Conservation (phyloP, 92 coral and sea anemone species). For the Muricea muricata region DNA sequence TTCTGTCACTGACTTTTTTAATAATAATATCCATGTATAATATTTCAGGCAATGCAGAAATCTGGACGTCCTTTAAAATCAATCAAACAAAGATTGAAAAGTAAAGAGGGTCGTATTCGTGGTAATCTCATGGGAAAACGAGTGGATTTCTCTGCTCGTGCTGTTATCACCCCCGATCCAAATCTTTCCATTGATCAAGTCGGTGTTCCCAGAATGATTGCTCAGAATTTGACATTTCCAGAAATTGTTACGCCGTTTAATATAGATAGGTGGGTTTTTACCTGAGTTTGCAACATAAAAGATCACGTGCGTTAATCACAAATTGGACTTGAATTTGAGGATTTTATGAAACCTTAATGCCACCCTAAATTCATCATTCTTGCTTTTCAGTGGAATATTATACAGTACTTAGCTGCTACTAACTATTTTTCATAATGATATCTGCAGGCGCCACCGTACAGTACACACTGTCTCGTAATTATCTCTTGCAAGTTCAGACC, state of each 20-base stretch:
- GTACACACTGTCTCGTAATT: too few species aligned
- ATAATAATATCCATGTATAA: background rate
- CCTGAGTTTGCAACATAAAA: background rate
- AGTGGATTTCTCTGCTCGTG: conserved; percentile 99
- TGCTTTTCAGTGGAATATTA: too few species aligned
- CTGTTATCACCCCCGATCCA: conserved; percentile 99
- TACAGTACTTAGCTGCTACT: too few species aligned
- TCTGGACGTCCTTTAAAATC: conserved; percentile 98
- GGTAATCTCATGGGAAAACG: conserved; percentile 99
- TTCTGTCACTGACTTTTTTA: background rate
- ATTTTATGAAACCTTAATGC: too few species aligned
- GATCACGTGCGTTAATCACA: too few species aligned
- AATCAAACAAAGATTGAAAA: conserved; percentile 93
- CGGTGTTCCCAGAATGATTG: conserved; percentile 97
- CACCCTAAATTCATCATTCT: too few species aligned
- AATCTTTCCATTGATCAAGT: conserved; percentile 94
- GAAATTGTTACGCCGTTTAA: conserved; percentile 99
- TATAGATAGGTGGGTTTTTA: conserved; percentile 77
- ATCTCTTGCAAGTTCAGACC: too few species aligned
- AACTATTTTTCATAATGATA: too few species aligned
- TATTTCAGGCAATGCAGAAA: conserved; percentile 96
- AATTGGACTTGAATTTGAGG: too few species aligned
- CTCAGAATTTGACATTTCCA: conserved; percentile 97
- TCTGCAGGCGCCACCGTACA: too few species aligned
- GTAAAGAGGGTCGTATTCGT: conserved; percentile 98